phyloP scores from a whole-genome alignment of 2,113 vertebrate species.

The Macquaria ambigua region DNA sequence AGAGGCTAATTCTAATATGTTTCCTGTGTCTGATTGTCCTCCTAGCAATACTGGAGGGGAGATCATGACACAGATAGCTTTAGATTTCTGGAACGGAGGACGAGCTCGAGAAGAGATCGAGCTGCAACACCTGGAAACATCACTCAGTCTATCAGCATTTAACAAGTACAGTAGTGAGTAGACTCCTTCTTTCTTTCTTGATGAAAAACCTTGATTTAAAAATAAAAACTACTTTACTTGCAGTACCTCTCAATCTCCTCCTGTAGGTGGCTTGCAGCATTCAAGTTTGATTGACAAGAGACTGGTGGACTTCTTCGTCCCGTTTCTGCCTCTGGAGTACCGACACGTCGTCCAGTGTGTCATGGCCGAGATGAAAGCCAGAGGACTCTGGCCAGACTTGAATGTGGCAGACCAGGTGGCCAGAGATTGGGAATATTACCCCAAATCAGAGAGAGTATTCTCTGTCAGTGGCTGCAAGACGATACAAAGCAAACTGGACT shows the following conservation, averaged over 20 bases:
- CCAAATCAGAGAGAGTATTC: conserved; percentile 90
- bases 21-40: background rate
- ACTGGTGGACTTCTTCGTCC: too few species aligned
- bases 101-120: conserved; percentile 88
- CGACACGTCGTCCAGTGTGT: conserved; percentile 85
- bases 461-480: conserved; percentile 94
- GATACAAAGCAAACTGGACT: conserved; percentile 91
- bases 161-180: background rate
- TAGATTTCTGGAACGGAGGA: conserved; percentile 91
- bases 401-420: conserved; percentile 85
- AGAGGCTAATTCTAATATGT: background rate
- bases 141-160: too few species aligned
- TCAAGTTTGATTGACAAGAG: too few species aligned
- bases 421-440: conserved; percentile 90
- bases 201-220: too few species aligned
- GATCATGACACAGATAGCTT: conserved; percentile 85
- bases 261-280: too few species aligned
- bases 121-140: conserved; percentile 89
- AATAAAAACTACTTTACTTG: background rate
- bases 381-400: conserved; percentile 68
- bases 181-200: background rate
- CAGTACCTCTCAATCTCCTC: background rate
- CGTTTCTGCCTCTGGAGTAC: conserved; percentile 88
- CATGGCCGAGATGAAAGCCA: conserved; percentile 84
- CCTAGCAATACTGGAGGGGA: conserved; percentile 92